phyloP scores from a whole-genome alignment of 2,797 vertebrate species.

The Brachyalestes nurse region DNA sequence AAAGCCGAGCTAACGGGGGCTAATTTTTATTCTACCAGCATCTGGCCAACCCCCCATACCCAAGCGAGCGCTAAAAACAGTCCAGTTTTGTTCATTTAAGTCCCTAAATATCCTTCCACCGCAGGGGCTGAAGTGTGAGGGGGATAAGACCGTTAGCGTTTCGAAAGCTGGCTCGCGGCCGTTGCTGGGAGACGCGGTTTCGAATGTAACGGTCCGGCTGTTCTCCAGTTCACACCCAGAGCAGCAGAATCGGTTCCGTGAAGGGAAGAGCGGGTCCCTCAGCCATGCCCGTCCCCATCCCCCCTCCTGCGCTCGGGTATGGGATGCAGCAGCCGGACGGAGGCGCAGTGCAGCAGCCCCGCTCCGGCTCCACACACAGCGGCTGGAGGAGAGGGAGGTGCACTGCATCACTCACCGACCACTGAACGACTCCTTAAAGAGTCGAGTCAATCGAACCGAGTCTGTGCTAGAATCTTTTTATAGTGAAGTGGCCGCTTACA shows the following conservation, averaged over 20 bases:
- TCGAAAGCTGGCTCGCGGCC: not conserved
- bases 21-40: not conserved
- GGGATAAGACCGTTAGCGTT: constrained; percentile 6
- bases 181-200: not conserved
- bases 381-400: not conserved
- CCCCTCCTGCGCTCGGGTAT: constrained; percentile 11
- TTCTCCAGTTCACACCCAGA: not conserved
- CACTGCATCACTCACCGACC: not conserved
- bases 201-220: not conserved
- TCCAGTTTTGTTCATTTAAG: too few species aligned
- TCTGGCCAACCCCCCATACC: not conserved
- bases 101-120: too few species aligned
- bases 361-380: not conserved
- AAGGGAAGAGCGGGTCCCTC: constrained; percentile 17
- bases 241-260: not conserved
- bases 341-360: constrained; percentile 40
- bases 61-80: too few species aligned
- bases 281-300: not conserved
- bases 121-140: constrained; percentile 1
- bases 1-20: constrained; percentile 11
- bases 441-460: not conserved
- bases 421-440: not conserved
- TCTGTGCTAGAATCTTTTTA: too few species aligned
- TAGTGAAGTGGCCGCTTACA: too few species aligned
- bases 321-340: constrained; percentile 53